Percentiles rank a stretch among this genome's conserved stretches.
Conservation (phyloP, 2,888 invertebrate genomes). For the Ichneumon xanthorius region DNA sequence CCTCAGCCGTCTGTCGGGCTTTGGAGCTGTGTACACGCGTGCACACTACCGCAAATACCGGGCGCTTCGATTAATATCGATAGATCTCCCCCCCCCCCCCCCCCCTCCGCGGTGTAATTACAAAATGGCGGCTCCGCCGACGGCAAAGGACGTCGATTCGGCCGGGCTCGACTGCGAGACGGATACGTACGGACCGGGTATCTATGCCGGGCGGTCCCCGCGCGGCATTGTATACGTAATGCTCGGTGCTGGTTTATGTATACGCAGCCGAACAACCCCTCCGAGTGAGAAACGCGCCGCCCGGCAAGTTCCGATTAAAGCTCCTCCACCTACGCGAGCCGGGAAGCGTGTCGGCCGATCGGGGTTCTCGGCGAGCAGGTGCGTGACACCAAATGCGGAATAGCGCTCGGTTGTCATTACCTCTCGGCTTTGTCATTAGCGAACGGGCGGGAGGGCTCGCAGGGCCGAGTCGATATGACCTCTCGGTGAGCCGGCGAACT, state of each 20-base stretch:
- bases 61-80: conserved; percentile 75
- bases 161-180: conserved; percentile 37
- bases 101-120: conserved; percentile 71
- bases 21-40: conserved; percentile 1
- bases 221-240: conserved; percentile 20
- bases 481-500: conserved; percentile 24
- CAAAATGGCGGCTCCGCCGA: conserved; percentile 73
- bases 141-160: conserved; percentile 59
- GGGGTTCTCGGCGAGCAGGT: conserved; percentile 33
- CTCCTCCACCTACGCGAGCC: conserved; percentile 18
- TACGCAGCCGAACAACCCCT: background rate
- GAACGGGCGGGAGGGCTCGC: conserved; percentile 17
- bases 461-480: conserved; percentile 53
- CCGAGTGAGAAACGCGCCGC: conserved; percentile 45
- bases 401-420: conserved; percentile 58
- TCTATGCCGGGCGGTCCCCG: conserved; percentile 7
- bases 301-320: conserved; percentile 41
- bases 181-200: conserved; percentile 38
- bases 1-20: background rate
- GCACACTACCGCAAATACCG: conserved; percentile 24
- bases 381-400: conserved; percentile 59
- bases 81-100: conserved; percentile 65
- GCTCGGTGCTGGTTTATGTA: conserved; percentile 5
- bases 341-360: background rate
- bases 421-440: conserved; percentile 62